phyloP scores from a whole-genome alignment of 2,888 invertebrate genomes.

The Capitulum mitella region DNA sequence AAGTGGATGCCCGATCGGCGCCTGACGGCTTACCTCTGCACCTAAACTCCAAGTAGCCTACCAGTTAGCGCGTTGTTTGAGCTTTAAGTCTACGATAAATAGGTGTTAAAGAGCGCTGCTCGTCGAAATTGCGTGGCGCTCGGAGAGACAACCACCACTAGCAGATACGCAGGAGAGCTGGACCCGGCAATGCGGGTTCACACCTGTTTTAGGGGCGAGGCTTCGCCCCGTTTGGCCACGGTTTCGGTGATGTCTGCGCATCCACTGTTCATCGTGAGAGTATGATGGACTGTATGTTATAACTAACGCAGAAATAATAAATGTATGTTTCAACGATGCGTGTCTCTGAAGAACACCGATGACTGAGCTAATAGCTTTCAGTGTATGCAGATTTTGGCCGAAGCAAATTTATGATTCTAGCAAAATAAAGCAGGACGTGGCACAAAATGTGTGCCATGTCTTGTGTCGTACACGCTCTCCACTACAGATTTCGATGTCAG shows the following conservation, averaged over 20 bases:
- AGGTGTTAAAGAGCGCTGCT: background rate
- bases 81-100: slow-evolving; percentile 5
- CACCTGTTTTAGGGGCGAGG: background rate
- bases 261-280: background rate
- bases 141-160: background rate
- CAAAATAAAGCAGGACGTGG: too few species aligned
- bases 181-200: background rate
- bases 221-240: background rate
- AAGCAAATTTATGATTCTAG: too few species aligned
- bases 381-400: too few species aligned
- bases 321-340: slow-evolving; percentile 15
- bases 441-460: too few species aligned
- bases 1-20: background rate
- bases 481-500: too few species aligned
- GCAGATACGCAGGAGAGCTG: background rate
- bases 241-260: background rate
- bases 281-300: background rate
- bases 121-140: background rate
- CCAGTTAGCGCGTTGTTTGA: background rate
- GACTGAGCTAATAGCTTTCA: too few species aligned
- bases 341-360: too few species aligned
- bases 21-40: background rate
- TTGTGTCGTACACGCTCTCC: too few species aligned
- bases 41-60: background rate
- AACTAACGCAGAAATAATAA: slow-evolving; percentile 22